Evolutionary conservation across 2,888 invertebrate genomes (phyloP), one percentile per base, ranked within the genome.

Genomic region (Smittia aterrima): DNA sequence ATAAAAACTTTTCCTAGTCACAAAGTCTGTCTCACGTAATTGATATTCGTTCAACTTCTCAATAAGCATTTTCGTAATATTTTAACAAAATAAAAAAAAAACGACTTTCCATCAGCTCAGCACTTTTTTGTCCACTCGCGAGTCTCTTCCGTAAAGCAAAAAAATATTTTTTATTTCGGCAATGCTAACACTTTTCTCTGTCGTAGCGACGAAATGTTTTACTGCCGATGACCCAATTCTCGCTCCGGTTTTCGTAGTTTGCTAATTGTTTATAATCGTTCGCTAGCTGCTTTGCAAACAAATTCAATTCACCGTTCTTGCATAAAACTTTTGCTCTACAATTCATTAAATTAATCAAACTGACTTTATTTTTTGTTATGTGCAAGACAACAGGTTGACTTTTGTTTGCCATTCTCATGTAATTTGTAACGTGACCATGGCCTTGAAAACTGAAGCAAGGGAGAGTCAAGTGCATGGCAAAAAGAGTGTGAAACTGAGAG

Each of bases 231-330:
- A 72, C 72, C 72, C 62, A 72, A 40, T 72, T 66, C 25, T 66
- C 24, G n/a, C 20, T 62, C 25, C 7, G n/a, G 4, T 66, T 66
- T 66, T 72, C 27, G 72, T 40, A 16, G 62, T 72, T 72, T n/a
- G 70, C 47, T 70, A 70, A 70, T 70, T 70, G 41, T 70, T 72
- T 58, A 72, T 32, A 72, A 72, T 72, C 62, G 32, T 72, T 70
- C 7, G 53, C 27, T 9, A 7, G 27, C n/a, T 72, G 62, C 62
- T 62, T 72, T 40, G 38, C 22, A 38, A 20, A 32, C 38, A 40
- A 64, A 20, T 20, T 40, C 20, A 54, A 32, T 54, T 72, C 32
- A 22, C 32, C 4, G 62, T 25, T 22, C 20, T 58, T 58, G 58
- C 58, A 47, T n/a, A 58, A 58, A n/a, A 20, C 18, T 18, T 58